Evolutionary conservation across 1,140 invertebrate species (phyloP).

Genomic region (Pantala flavescens): DNA sequence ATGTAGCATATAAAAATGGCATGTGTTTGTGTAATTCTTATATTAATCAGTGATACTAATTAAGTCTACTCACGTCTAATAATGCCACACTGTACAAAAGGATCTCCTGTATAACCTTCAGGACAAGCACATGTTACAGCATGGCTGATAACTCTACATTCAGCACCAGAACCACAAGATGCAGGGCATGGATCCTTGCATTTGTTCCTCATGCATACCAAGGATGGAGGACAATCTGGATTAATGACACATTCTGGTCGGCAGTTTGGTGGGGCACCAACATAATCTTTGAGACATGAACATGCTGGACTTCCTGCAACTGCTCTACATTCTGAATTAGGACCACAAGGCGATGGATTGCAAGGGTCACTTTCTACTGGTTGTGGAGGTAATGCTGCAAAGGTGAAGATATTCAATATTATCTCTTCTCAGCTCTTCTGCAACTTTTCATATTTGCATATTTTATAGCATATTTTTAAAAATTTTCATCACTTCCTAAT

Average conservation of each 20-base stretch:
- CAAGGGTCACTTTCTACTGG: conserved; percentile 47
- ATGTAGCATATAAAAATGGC: too few relatives aligned
- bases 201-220: conserved; percentile 62
- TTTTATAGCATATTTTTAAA: not conserved
- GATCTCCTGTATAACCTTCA: conserved; percentile 64
- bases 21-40: too few relatives aligned
- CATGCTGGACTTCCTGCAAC: conserved; percentile 52
- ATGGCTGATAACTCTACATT: conserved; percentile 64
- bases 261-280: conserved; percentile 61
- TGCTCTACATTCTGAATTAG: conserved; percentile 57
- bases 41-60: too few relatives aligned
- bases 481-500: too few relatives aligned
- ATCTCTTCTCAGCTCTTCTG: not conserved
- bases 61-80: conserved; percentile 29
- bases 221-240: conserved; percentile 60
- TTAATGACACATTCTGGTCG: conserved; percentile 66
- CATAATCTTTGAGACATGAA: conserved; percentile 55
- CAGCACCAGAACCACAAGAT: conserved; percentile 62
- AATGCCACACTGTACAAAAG: conserved; percentile 49
- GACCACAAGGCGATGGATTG: conserved; percentile 64
- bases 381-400: conserved; percentile 30
- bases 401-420: not conserved
- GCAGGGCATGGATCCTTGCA: conserved; percentile 66
- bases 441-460: not conserved
- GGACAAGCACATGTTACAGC: conserved; percentile 63